Evolutionary conservation across 2,888 invertebrate genomes (phyloP), one percentile per base, ranked within the genome.

Genomic region (Hemaris fuciformis): DNA sequence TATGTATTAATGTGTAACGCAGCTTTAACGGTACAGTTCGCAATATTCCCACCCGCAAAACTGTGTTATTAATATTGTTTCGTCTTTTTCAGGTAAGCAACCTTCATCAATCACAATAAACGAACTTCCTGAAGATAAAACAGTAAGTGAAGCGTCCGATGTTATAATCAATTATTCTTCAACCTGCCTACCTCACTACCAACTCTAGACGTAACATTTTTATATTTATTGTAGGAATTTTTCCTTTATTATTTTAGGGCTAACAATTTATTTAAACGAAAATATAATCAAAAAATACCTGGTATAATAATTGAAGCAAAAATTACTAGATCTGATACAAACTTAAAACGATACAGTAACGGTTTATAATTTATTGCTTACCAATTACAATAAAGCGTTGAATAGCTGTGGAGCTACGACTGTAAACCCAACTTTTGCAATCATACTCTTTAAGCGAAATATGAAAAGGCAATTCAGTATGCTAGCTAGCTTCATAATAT

Each of bases 1-100:
- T n/a, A 7, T 20, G 8, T 20, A 10, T 20, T 20, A 43, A 8
- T 20, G 8, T 5, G 18, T 18, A 6, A 18, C 8, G 3, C 43
- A 43, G 20, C 18, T 3, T 20, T 22, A 43, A 20, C 6, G 42
- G 15, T 18, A 18, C 2, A 6, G 10, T 43, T 43, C 7, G 0
- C n/a, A 0, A n/a, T 8, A 8, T 53, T 53, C 10, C 10, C 27
- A 18, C 18, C 27, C 3, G 4, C 18, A 18, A 45, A 53, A 31
- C 27, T 7, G 6, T 48, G 53, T 53, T 53, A 53, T 31, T 53
- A 53, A 53, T 31, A 20, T 43, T 59, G 48, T 66, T 42, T 77
- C 79, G 76, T 77, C 72, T 79, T 65, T 81, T 74, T 34, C 82
- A 81, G 82, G 82, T 83, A 83, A 83, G 79, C 62, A 66, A 43